Evolutionary conservation across 2,888 invertebrate species (phyloP), one percentile per base, ranked within the genome.

Genomic region (Drosophila pseudotalamancana): DNA sequence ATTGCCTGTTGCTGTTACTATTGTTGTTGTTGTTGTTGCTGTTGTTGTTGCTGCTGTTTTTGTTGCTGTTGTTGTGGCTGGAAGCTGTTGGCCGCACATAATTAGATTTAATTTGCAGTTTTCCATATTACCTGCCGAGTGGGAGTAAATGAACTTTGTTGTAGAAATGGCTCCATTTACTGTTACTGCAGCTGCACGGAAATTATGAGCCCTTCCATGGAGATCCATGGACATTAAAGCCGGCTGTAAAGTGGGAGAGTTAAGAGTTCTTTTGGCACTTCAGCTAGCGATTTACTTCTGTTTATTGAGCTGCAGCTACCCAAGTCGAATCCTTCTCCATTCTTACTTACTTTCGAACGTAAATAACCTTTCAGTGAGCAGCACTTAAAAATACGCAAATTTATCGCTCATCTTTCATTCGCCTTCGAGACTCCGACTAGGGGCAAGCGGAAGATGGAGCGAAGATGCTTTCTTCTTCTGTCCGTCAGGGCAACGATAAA

Each of bases 51-150:
- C 4, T 14, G 32, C 4, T 32, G 32, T 8, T 6, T 2, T n/a
- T n/a, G n/a, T n/a, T n/a, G n/a, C n/a, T n/a, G n/a, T 19, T 56
- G 63, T 68, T 66, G 54, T 50, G 66, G 64, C 60, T 40, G 34
- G 42, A 56, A 56, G 46, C 45, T 54, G 57, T 49, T 72, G 50
- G 64, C 62, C 80, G 73, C 68, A 79, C 81, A 83, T 81, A 81
- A 87, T 81, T 81, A 87, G 77, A 87, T 87, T 81, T 87, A 83
- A 87, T 87, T 83, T 79, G 66, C 81, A 56, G 65, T 49, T 72
- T 54, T 50, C 35, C 48, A 46, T 72, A 51, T 27, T 51, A 48
- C 61, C 56, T 25, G 32, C 18, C 12, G 14, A 19, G n/a, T n/a
- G 62, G 61, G 56, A 53, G 55, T 54, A 50, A 56, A 42, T 16